phyloP scores from a whole-genome alignment of 2,797 vertebrate species.

The Periophthalmus magnuspinnatus region DNA sequence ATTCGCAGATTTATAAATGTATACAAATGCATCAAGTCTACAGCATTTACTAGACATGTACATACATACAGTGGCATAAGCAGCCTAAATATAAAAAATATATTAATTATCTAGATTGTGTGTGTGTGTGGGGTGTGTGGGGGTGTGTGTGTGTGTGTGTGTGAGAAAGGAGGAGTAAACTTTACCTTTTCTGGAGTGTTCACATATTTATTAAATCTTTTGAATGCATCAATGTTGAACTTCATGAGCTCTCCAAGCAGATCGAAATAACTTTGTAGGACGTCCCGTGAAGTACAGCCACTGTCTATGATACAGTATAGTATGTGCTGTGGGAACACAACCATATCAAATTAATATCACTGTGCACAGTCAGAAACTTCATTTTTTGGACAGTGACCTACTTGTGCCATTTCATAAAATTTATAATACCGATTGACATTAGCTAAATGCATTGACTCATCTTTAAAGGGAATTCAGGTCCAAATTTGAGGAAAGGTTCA shows the following conservation, averaged over 20 bases:
- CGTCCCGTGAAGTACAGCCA: conserved; percentile 94
- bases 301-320: conserved; percentile 98
- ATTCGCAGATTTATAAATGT: neutral
- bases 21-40: neutral
- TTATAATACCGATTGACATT: neutral
- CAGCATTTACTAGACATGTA: neutral
- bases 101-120: no score
- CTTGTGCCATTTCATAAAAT: no score
- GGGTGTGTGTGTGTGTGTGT: no score
- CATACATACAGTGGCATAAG: neutral
- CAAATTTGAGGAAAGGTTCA: neutral
- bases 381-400: neutral
- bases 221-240: conserved; percentile 98
- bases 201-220: conserved; percentile 98
- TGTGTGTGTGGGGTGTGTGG: no score
- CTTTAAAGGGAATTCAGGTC: neutral
- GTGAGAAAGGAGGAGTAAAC: no score
- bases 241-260: conserved; percentile 98
- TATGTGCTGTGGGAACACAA: conserved; percentile 84
- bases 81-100: no score
- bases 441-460: neutral
- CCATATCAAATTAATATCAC: neutral
- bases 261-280: conserved; percentile 98
- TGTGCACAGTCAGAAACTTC: neutral
- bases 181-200: conserved; percentile 96